Base-by-base conservation (phyloP, 53 echinoderm and acorn worm genomes). In the Stichopus horrens region DNA sequence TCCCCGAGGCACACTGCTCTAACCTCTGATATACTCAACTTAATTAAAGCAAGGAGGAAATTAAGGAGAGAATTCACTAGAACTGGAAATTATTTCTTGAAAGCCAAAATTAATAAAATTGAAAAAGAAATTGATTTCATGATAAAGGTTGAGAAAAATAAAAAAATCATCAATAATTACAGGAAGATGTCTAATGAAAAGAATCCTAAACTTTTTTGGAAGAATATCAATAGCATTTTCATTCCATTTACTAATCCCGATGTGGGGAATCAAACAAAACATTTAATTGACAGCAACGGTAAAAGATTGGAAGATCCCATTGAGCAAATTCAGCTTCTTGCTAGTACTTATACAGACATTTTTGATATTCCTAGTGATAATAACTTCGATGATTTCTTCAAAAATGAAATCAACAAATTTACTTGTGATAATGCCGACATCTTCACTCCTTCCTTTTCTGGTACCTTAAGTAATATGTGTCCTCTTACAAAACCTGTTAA, bases 41-140 rank as follows among this genome's bases (percentile, higher is more conserved):
- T 78, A 7, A 78, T 78, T 7, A 78, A 78, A 16, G 79, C 54
- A 0, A 78, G 55, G 55, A 53, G 79, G 3, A 78, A 78, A 78
- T 6, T 78, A 0, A 53, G 79, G 8, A 53, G 79, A 54, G 37
- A 37, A 37, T 51, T 13, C 37, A 37, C 11, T 10, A 23, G 10
- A 51, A 77, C 7, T 4, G 5, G 21, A 13, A 22, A 37, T 6
- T 37, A 51, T n/a, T 14, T 52, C 37, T 37, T 51, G 37, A 53
- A 1, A 14, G 14, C 53, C 13, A 37, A 52, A 53, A 37, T 77
- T 23, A 22, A 51, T 14, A 52, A 52, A 77, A 6, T 52, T 6
- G 7, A 22, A 53, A 77, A 78, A 51, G 53, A 4, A 76, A 76
- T 76, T 23, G 7, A 76, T 51, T 22, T 7, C 77, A 53, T 21